Base-by-base conservation (phyloP, 1,140 invertebrate genomes). In the Uloborus diversus region DNA sequence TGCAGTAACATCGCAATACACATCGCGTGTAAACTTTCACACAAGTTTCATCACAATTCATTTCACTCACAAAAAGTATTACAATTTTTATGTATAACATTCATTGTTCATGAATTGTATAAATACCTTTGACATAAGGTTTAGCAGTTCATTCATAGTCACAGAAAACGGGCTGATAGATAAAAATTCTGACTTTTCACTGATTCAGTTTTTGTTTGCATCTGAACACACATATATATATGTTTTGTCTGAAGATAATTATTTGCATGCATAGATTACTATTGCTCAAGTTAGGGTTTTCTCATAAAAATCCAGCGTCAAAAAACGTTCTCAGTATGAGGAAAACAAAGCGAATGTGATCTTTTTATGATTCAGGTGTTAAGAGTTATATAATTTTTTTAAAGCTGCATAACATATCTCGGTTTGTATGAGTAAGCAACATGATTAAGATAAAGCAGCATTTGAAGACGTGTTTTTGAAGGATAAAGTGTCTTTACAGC, bases 1-100 rank as follows among this genome's bases (percentile, higher is more conserved):
- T 53, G 64, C 42, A 75, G 71, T 59, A 75, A 75, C 71, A n/a
- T n/a, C n/a, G n/a, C n/a, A 75, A 64, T 75, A 62, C 71, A 75
- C 59, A 64, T 53, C 20, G 71, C 71, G 51, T 64, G 37, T 75
- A 23, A 75, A n/a, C 69, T 71, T 71, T 28, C 69, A 71, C 28
- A 32, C 66, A 32, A 27, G 11, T 69, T 69, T 69, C 49, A 51
- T 51, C 13, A 51, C 65, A 51, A 51, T 32, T 53, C 47, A 69
- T 42, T 25, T 53, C 71, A 27, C 37, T 75, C 47, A 64, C 71
- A 53, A 59, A 56, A 61, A 42, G n/a, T 28, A 13, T 32, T 62
- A 47, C 42, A 49, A 49, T 49, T 25, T 20, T 47, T 62, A 42
- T 35, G 49, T 64, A 51, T 47, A 61, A 28, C 49, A 56, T 35